These are phyloP conservation scores for Lordiphosa clarofinis DNA, from an alignment of 1,140 invertebrate species.

Conservation along the genomic window DNA sequence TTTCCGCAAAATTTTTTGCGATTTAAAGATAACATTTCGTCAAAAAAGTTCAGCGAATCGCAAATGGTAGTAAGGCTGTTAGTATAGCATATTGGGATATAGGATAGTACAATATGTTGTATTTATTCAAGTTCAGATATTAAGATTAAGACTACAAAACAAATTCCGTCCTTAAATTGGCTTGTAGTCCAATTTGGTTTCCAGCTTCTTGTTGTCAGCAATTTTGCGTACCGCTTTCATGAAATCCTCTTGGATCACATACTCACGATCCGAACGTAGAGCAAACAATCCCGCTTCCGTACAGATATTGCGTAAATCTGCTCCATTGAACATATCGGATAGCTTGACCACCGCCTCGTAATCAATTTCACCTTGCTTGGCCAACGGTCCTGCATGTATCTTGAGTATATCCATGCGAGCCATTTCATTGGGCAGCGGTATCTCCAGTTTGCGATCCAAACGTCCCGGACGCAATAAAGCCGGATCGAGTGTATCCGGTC, in stretches of 20 bases:
- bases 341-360: constrained; percentile 99
- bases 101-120: no score
- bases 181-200: constrained; percentile 99
- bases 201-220: constrained; percentile 98
- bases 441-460: constrained; percentile 98
- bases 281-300: constrained; percentile 99
- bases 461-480: constrained; percentile 98
- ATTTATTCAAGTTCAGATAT: neutral
- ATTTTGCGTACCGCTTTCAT: constrained; percentile 99
- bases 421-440: constrained; percentile 93
- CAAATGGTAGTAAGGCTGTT: no score
- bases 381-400: constrained; percentile 96
- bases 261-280: constrained; percentile 89
- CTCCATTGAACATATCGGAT: constrained; percentile 99
- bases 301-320: constrained; percentile 98
- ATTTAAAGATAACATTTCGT: no score
- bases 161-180: constrained; percentile 89
- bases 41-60: no score
- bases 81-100: no score
- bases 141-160: neutral
- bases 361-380: constrained; percentile 99
- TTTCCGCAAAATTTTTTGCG: no score
- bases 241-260: constrained; percentile 97
- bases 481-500: constrained; percentile 98
- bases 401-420: constrained; percentile 96